Base-by-base conservation (phyloP, 92 coral and sea anemone genomes). In the Phenganax stokvisi region DNA sequence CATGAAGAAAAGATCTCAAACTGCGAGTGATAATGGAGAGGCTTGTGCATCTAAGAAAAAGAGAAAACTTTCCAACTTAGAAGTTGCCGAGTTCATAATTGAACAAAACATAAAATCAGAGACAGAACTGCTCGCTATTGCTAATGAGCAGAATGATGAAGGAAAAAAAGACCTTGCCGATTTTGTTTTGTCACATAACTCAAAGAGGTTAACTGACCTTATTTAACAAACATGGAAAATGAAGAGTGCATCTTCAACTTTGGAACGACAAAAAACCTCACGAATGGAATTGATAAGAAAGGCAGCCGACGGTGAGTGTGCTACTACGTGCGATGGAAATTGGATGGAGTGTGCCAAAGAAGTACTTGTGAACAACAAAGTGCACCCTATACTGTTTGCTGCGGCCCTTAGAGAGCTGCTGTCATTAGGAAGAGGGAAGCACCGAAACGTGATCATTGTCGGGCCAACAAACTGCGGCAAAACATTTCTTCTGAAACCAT, bases 361-460 rank as follows among this genome's bases (percentile, higher is more conserved):
- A 12, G 28, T 59, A 17, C 76, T 82, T 1, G 56, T 60, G 2
- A 73, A 82, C 11, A 84, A 76, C 61, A 61, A 72, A n/a, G 77
- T 74, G 16, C 53, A 70, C 30, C 13, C 12, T 17, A 29, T 29
- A 7, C 15, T 70, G 6, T 29, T 29, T 10, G 75, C 52, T 70
- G 44, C 52, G 11, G 55, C 75, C 17, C 51, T 47, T 13, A 30
- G 12, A 71, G 81, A 77, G 9, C 25, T 77, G 7, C 56, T 57
- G 12, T 9, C 56, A 77, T 0, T 15, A 10, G 81, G 81, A 27
- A 56, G 71, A 53, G 72, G 83, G 80, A 79, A 79, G 59, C 13
- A 79, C 20, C 67, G 56, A 63, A 63, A 59, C 51, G 61, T 20
- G 25, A 20, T 20, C 25, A 20, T 20, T 20, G 25, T 20, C 25